Evolutionary conservation across 2,113 vertebrate species (phyloP), one percentile per base, ranked within the genome.

Genomic region (Accipiter cooperii): DNA sequence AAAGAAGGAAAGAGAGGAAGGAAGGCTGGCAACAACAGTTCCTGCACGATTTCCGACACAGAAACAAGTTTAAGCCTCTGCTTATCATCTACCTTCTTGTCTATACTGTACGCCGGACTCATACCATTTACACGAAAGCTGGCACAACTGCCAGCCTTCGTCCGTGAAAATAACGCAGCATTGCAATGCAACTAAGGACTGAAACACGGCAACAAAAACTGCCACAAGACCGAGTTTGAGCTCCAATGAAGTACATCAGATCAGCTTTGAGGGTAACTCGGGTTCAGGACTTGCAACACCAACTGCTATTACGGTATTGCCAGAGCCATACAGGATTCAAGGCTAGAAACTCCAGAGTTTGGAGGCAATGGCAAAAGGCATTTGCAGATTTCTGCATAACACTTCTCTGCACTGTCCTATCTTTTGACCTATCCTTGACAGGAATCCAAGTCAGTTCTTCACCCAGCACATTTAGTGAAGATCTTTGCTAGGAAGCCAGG

Each of bases 281-380:
- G 12, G 40, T 11, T 81, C 64, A 18, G 60, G 51, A 16, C 9
- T 4, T 6, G 4, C 49, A 42, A 17, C 44, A 26, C 54, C 65
- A 28, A 9, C 31, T 8, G 28, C 38, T 46, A 1, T 1, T 0
- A 2, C 0, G 2, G 17, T 4, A 7, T 1, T 6, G 44, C 34
- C 87, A 51, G 47, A 51, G 51, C 34, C 13, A 1, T 1, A 2
- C 17, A 13, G 52, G 42, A 15, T 0, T 17, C 29, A 1, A 22
- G 60, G 69, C 77, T 49, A 81, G 73, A 34, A 61, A 58, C 57
- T 5, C 8, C 10, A 1, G 2, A 38, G 34, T 58, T 8, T 18
- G 49, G 54, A 47, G 82, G 57, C 28, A 8, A 9, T 0, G 12
- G 61, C 66, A 36, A 22, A 36, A 65, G 17, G 34, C 34, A 24